Base-by-base conservation (phyloP, 2,797 vertebrate species). In the Hirundo rustica region DNA sequence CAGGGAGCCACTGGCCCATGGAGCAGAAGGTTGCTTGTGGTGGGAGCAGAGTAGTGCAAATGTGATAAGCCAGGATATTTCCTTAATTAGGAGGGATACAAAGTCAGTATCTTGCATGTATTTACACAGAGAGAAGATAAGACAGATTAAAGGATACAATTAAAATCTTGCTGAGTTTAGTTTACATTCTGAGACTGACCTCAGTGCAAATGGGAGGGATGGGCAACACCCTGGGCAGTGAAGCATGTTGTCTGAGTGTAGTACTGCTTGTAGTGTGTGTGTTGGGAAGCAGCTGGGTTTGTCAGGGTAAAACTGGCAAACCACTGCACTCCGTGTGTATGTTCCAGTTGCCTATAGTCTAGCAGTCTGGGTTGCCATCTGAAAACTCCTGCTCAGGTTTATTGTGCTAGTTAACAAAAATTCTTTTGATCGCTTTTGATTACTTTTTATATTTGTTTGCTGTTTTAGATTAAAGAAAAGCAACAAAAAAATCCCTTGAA, bases 141-240 rank as follows among this genome's bases (percentile, higher is more conserved):
- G 40, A 30, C 3, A 9, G 42, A 12, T 3, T 1, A 65, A 73
- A 47, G 15, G 20, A 36, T 57, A 18, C 42, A 5, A 1, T 60
- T 71, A 44, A 82, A 85, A 42, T 81, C 57, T 21, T 11, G 21
- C 3, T 84, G n/a, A 75, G 21, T 70, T 88, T 51, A 75, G 30
- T 1, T 47, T 67, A 10, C 1, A 0, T 2, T 2, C 50, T 51
- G 40, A 64, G 47, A 36, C 11, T 36, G 45, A 55, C 34, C 11
- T 58, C 27, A 5, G 11, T 53, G 62, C 18, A 13, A 12, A 9
- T 27, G 38, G 32, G 38, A 71, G 26, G 21, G 68, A 2, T 26
- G 53, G 50, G 25, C 42, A 61, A 8, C 8, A 22, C 9, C 1
- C 0, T 13, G 11, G 30, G 16, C 2, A 6, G 23, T 1, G 1